Evolutionary conservation across 2,888 invertebrate species (phyloP).

Genomic region (Drosophila tripunctata): DNA sequence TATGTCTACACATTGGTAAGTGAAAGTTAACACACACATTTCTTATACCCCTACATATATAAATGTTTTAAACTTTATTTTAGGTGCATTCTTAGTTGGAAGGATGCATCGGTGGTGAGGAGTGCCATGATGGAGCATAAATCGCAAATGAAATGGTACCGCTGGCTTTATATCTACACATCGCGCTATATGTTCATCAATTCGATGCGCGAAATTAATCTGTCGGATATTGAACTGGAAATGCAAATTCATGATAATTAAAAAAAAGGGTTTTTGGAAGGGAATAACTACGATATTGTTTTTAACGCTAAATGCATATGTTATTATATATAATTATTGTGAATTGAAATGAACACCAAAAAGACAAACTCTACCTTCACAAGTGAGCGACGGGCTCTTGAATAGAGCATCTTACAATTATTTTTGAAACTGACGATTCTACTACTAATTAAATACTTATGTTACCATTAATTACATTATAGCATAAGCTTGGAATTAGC

Average conservation of each 20-base stretch:
- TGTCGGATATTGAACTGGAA: constrained; percentile 91
- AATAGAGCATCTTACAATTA: constrained; percentile 18
- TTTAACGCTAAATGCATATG: constrained; percentile 24
- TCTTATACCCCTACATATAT: not conserved
- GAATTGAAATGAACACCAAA: constrained; percentile 58
- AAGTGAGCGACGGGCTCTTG: constrained; percentile 38
- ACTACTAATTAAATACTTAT: constrained; percentile 50
- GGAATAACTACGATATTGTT: constrained; percentile 3
- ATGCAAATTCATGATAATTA: constrained; percentile 87
- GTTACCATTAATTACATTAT: constrained; percentile 33
- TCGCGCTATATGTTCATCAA: constrained; percentile 97
- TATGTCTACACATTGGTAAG: constrained; percentile 91
- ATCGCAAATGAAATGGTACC: constrained; percentile 98
- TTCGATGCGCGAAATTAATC: constrained; percentile 90
- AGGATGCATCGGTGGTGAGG: constrained; percentile 87
- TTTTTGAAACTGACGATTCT: constrained; percentile 70
- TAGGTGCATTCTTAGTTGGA: constrained; percentile 88
- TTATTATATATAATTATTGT: no score
- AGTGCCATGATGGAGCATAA: constrained; percentile 93
- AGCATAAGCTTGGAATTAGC: constrained; percentile 46
- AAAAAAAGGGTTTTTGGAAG: constrained; percentile 10
- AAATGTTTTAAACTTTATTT: constrained; percentile 50
- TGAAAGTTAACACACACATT: constrained; percentile 27
- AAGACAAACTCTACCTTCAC: constrained; percentile 69
- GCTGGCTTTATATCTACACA: constrained; percentile 93